Conservation (phyloP, 2,797 vertebrate genomes). For the Calcarius lapponicus region DNA sequence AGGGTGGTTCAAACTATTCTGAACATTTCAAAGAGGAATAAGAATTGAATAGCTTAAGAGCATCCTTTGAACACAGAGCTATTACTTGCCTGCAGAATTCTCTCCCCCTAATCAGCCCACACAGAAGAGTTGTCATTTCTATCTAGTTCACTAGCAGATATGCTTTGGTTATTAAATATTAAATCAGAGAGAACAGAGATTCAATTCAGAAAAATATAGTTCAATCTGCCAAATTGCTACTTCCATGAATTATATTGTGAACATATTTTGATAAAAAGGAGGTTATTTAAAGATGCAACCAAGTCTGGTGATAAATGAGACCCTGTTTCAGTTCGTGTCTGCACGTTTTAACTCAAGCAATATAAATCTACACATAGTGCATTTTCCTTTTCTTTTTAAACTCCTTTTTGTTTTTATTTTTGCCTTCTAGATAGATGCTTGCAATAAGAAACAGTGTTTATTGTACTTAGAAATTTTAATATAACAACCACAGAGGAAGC, state of each 20-base stretch:
- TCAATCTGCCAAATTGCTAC: conserved; percentile 34
- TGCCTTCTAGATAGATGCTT: conserved; percentile 26
- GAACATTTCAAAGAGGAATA: neutral
- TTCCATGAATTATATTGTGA: conserved; percentile 60
- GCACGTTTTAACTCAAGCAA: conserved; percentile 65
- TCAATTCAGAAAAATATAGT: conserved; percentile 24
- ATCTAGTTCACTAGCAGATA: conserved; percentile 42
- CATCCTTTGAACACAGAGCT: conserved; percentile 33
- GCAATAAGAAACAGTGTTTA: conserved; percentile 47
- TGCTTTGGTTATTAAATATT: conserved; percentile 43
- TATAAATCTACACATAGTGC: conserved; percentile 37
- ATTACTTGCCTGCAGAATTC: conserved; percentile 32
- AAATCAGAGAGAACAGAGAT: conserved; percentile 25
- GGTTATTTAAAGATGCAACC: conserved; percentile 63
- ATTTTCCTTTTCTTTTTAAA: neutral
- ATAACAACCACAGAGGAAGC: conserved; percentile 38
- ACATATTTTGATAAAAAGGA: conserved; percentile 45
- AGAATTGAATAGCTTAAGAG: conserved; percentile 14
- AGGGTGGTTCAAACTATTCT: conserved; percentile 26
- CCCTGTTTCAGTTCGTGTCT: conserved; percentile 18
- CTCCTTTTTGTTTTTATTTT: neutral
- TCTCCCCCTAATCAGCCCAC: conserved; percentile 27
- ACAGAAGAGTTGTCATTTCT: conserved; percentile 45
- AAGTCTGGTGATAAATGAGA: conserved; percentile 68
- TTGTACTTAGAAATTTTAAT: neutral